Evolutionary conservation across 2,113 vertebrate genomes (phyloP).

Genomic region (Serinus canaria): DNA sequence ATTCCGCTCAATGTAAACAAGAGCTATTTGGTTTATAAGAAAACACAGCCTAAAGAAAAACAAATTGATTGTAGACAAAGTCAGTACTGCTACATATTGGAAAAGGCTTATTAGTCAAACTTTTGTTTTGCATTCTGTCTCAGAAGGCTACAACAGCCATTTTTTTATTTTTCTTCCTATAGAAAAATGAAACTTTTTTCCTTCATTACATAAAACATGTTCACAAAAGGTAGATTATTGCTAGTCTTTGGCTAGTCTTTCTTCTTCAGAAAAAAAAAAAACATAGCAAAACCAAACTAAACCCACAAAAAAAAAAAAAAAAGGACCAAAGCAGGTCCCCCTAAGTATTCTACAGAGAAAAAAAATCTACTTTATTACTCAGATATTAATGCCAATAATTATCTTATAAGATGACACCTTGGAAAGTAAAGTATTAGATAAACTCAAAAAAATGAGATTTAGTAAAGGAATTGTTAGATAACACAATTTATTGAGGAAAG

Average conservation of each 20-base stretch:
- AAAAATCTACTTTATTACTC: not conserved
- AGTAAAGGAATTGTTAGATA: slow-evolving; percentile 31
- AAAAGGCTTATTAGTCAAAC: not conserved
- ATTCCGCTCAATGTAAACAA: not conserved
- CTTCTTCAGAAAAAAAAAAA: not conserved
- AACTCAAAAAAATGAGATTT: not conserved
- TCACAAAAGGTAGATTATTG: not conserved
- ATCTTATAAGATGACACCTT: not conserved
- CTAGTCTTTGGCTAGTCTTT: not conserved
- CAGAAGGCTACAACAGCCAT: not conserved
- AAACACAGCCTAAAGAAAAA: not conserved
- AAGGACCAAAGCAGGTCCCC: not conserved
- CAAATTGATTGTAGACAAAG: not conserved
- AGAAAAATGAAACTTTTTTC: not conserved
- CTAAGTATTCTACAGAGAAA: not conserved
- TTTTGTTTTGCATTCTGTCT: not conserved
- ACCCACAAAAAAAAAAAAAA: not conserved
- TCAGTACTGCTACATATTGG: not conserved
- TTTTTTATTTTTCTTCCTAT: not conserved
- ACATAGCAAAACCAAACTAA: not conserved
- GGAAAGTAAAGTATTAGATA: not conserved
- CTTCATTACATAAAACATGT: not conserved
- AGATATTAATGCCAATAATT: not conserved
- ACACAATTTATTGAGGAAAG: not conserved
- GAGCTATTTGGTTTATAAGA: not conserved